These are phyloP conservation scores for Mus spretus DNA, from an alignment of 2,797 vertebrate genomes.

Conservation along the genomic window DNA sequence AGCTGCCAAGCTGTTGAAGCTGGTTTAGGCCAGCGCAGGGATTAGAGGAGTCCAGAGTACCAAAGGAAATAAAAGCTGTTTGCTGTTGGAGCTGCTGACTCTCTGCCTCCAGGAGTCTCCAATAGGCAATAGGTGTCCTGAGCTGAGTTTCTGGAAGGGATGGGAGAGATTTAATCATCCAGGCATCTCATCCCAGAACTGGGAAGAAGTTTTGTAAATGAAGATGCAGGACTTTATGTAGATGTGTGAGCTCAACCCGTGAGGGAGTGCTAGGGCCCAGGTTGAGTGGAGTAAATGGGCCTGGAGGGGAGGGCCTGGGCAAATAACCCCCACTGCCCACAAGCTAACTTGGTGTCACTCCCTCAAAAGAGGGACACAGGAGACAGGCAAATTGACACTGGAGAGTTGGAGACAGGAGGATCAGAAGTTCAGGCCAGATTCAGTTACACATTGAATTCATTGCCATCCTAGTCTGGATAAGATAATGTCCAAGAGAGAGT, in stretches of 20 bases:
- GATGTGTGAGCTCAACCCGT: not conserved
- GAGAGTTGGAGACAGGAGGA: too few species aligned
- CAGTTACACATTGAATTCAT: not conserved
- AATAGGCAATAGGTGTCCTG: not conserved
- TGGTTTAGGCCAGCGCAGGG: not conserved
- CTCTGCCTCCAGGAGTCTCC: not conserved
- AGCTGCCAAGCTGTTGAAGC: not conserved
- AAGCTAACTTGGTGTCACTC: not conserved
- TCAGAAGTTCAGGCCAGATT: not conserved
- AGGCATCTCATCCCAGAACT: constrained; percentile 15
- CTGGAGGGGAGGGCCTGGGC: not conserved
- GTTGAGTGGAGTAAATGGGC: not conserved
- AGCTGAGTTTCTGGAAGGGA: not conserved
- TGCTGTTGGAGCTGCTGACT: not conserved
- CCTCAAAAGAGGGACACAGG: not conserved
- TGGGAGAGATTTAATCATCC: constrained; percentile 67
- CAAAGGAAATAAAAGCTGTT: not conserved
- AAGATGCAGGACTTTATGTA: not conserved
- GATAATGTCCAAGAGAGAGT: not conserved
- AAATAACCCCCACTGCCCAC: not conserved
- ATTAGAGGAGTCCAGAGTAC: not conserved
- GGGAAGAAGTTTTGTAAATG: constrained; percentile 65
- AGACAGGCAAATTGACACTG: not conserved
- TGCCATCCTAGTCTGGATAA: not conserved
- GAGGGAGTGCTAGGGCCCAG: not conserved